Evolutionary conservation across 2,888 invertebrate species (phyloP), one percentile per base, ranked within the genome.

Genomic region (Eremobia ochroleuca): DNA sequence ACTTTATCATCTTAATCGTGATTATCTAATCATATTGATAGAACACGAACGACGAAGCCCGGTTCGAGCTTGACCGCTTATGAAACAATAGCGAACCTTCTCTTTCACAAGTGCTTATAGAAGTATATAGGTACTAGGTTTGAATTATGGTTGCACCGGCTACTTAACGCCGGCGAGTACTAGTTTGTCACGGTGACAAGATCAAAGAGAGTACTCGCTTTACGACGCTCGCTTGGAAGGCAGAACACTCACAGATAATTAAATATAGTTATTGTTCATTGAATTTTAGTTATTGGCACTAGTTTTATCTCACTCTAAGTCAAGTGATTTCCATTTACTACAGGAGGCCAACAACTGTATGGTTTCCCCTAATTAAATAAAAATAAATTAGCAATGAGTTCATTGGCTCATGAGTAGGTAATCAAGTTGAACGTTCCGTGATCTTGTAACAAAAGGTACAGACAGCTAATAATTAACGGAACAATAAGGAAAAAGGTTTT

Each of bases 21-120:
- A 49, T 49, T 49, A 21, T 49, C 18, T 6, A 21, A 46, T 46
- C 11, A 62, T 62, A 15, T 37, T 68, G 55, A 25, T 15, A 40
- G 40, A 25, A 21, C 13, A 69, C 25, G 31, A 40, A 61, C 21
- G 61, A 15, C 5, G 61, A 40, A 40, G 28, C 1, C 8, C 28
- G 15, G 21, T 13, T 69, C 40, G 37, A 37, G n/a, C 55, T 68
- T 37, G 4, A 4, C 52, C 13, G n/a, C 28, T 74, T 68, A 21
- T 43, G 2, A 62, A 67, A 68, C 67, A 75, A 62, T 68, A 62
- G 62, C 46, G 21, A 31, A 66, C 67, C 43, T 34, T 43, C 43
- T 55, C 43, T 62, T 52, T 62, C 55, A 21, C 18, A 65, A 65
- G 8, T 64, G 58, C n/a, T 21, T 34, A 5, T 43, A 31, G 5